Evolutionary conservation across 2,113 vertebrate genomes (phyloP), one percentile per base, ranked within the genome.

Genomic region (Perognathus longimembris): DNA sequence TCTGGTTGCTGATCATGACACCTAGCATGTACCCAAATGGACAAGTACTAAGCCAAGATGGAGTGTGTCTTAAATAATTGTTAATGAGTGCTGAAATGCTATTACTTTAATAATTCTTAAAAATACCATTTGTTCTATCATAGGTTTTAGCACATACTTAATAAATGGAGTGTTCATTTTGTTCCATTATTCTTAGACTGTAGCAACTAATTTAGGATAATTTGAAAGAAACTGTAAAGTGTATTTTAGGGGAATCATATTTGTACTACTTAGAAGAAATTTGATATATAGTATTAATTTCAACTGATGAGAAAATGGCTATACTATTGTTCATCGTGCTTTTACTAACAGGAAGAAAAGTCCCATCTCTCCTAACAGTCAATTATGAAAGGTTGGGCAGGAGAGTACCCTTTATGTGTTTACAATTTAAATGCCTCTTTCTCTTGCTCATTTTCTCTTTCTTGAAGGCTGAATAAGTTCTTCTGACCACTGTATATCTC

Each of bases 111-210:
- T 83, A 76, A 88, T 3, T 91, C 79, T 89, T 97, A 97, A 96
- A 96, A 96, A 91, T 93, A 91, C 93, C 6, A 59, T 97, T 98
- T 97, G 70, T 96, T 97, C 89, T 84, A 75, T 92, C 67, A 54
- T 61, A 94, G 81, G 88, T 97, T 97, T 97, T 96, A 96, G 96
- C 81, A 92, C 82, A 90, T 92, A 75, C 90, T 97, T 97, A 95
- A 95, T 96, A 95, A 97, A 96, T 90, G 79, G 74, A 73, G 64
- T 96, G 73, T 73, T 96, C 75, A 61, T 96, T 95, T 95, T 97
- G 73, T 86, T 91, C 84, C 32, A 40, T 96, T 97, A 91, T 96
- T 92, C 92, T 70, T 94, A 91, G 73, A 86, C 79, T 92, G 24
- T 86, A 96, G 96, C 77, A 96, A 83, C 93, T 97, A 90, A 96